phyloP scores from a whole-genome alignment of 2,888 invertebrate species.

The Callinectes sapidus region DNA sequence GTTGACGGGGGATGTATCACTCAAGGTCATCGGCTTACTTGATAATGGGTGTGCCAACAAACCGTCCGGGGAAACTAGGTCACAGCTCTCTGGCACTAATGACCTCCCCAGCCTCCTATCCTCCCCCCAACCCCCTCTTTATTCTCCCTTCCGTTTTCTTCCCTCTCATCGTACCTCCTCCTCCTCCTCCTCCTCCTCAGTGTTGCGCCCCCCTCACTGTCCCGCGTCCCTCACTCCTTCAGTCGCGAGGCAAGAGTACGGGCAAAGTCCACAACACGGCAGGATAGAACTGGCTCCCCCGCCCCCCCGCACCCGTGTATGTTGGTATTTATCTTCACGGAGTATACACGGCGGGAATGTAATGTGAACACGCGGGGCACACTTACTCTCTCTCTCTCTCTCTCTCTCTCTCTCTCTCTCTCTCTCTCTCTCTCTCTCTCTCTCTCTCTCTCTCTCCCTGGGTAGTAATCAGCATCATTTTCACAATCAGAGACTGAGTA shows the following conservation, averaged over 20 bases:
- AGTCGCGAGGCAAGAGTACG: neutral
- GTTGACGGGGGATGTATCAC: neutral
- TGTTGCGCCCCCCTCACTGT: neutral
- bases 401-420: neutral
- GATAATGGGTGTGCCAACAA: constrained; percentile 18
- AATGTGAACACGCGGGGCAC: too few relatives aligned
- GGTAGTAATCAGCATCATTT: neutral
- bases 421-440: neutral
- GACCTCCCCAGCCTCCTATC: neutral
- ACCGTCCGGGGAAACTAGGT: constrained; percentile 2
- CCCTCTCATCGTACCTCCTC: neutral
- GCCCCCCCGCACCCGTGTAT: too few relatives aligned
- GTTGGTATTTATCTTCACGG: neutral
- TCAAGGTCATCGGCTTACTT: constrained; percentile 19
- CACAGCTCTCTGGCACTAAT: neutral
- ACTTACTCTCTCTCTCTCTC: neutral
- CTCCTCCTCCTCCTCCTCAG: neutral
- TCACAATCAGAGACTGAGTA: neutral
- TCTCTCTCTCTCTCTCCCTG: neutral
- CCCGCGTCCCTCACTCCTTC: too few relatives aligned
- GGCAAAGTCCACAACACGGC: neutral
- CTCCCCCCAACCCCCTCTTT: neutral
- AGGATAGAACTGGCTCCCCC: neutral
- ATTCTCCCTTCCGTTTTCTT: constrained; percentile 5
- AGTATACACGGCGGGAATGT: neutral